Percentiles rank a stretch among this genome's conserved stretches.
These are phyloP conservation scores for Cryptomyrus ogoouensis DNA, from an alignment of 2,113 vertebrate genomes.

Conservation along the genomic window DNA sequence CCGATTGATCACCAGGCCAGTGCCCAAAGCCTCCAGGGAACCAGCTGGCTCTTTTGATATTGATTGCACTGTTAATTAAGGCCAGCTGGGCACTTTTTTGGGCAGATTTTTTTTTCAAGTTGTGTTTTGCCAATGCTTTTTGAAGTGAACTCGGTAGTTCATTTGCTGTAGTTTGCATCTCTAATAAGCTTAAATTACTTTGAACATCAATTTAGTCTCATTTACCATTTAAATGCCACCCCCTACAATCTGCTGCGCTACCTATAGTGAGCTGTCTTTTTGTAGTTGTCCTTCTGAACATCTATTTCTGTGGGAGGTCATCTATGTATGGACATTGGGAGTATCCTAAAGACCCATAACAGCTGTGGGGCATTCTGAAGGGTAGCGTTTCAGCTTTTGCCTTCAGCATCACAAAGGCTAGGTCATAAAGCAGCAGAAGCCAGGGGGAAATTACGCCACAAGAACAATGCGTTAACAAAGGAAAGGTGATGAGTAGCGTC, in stretches of 20 bases:
- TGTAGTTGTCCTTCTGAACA: slow-evolving; percentile 73
- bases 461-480: neutral
- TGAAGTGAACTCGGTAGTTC: neutral
- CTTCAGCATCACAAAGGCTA: neutral
- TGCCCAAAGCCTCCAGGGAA: neutral
- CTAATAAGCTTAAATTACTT: neutral
- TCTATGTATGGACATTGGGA: slow-evolving; percentile 55
- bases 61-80: neutral
- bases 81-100: neutral
- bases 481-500: neutral
- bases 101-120: slow-evolving; percentile 44
- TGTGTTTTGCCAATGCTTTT: neutral
- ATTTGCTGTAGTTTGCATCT: neutral
- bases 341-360: slow-evolving; percentile 70
- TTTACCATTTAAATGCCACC: neutral
- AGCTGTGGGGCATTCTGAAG: slow-evolving; percentile 79
- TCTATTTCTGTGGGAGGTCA: slow-evolving; percentile 83
- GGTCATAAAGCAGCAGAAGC: neutral
- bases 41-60: slow-evolving; percentile 55
- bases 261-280: slow-evolving; percentile 40
- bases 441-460: neutral
- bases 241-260: neutral
- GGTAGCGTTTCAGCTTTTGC: slow-evolving; percentile 39
- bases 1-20: neutral
- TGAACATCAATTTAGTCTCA: neutral